phyloP scores from a whole-genome alignment of 2,888 invertebrate species.

The Merodon equestris region DNA sequence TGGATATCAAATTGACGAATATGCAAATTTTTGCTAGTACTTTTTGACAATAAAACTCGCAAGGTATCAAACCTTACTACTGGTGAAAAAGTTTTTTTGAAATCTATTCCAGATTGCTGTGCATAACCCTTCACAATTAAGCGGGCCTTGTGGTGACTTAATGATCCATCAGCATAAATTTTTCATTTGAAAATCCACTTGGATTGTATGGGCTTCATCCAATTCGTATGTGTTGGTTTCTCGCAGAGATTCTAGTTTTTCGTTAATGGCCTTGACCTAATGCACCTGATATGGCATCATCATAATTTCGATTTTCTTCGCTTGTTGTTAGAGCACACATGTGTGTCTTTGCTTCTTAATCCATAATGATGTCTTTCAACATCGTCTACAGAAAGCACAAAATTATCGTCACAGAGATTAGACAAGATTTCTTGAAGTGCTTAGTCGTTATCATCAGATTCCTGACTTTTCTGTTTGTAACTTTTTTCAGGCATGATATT shows the following conservation, averaged over 20 bases:
- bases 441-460: conserved; percentile 3
- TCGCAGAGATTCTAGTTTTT: conserved; percentile 18
- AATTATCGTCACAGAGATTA: conserved; percentile 8
- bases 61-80: conserved; percentile 9
- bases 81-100: conserved; percentile 9
- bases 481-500: no score
- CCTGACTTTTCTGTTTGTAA: no score
- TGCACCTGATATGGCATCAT: conserved; percentile 22
- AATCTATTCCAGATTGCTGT: conserved; percentile 13
- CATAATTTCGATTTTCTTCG: neutral
- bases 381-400: conserved; percentile 1
- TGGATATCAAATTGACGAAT: conserved; percentile 23
- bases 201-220: conserved; percentile 23
- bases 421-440: conserved; percentile 18
- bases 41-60: conserved; percentile 6
- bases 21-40: conserved; percentile 1
- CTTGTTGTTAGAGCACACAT: conserved; percentile 15
- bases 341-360: conserved; percentile 19
- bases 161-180: neutral
- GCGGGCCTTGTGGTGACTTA: conserved; percentile 13
- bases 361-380: conserved; percentile 13
- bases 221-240: conserved; percentile 19
- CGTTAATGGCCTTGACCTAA: conserved; percentile 16
- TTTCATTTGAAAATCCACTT: conserved; percentile 30
- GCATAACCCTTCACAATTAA: neutral